Evolutionary conservation across 2,888 invertebrate species (phyloP).

Genomic region (Leptothorax acervorum): DNA sequence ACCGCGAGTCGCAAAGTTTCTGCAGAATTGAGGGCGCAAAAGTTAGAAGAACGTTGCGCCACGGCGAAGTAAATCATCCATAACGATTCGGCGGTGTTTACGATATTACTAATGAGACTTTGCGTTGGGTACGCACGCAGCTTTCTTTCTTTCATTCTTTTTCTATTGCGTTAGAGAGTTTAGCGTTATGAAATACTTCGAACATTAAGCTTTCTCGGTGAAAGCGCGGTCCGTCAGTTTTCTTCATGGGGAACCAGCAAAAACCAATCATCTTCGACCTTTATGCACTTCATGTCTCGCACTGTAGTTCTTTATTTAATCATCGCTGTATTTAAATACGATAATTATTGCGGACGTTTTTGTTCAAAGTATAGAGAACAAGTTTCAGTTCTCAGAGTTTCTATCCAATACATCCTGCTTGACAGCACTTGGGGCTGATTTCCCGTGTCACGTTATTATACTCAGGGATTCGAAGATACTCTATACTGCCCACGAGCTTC

Average conservation of each 20-base stretch:
- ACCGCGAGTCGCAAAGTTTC: slow-evolving; percentile 51
- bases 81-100: slow-evolving; percentile 30
- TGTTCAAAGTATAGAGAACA: background rate
- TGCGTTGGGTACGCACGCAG: background rate
- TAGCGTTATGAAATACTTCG: slow-evolving; percentile 6
- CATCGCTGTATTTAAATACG: background rate
- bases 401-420: slow-evolving; percentile 11
- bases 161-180: slow-evolving; percentile 22
- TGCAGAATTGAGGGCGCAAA: slow-evolving; percentile 35
- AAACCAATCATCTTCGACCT: slow-evolving; percentile 17
- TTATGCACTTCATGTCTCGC: background rate
- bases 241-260: background rate
- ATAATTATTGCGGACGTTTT: background rate
- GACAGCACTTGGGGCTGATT: background rate
- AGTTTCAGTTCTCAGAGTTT: slow-evolving; percentile 31
- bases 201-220: slow-evolving; percentile 22
- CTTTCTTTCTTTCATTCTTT: background rate
- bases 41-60: slow-evolving; percentile 22
- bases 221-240: slow-evolving; percentile 29
- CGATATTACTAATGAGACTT: slow-evolving; percentile 37
- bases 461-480: background rate
- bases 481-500: slow-evolving; percentile 37
- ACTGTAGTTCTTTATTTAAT: background rate
- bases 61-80: slow-evolving; percentile 44
- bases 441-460: slow-evolving; percentile 6